phyloP scores from a whole-genome alignment of 1,140 invertebrate species.

The Harlomillsia oculata region DNA sequence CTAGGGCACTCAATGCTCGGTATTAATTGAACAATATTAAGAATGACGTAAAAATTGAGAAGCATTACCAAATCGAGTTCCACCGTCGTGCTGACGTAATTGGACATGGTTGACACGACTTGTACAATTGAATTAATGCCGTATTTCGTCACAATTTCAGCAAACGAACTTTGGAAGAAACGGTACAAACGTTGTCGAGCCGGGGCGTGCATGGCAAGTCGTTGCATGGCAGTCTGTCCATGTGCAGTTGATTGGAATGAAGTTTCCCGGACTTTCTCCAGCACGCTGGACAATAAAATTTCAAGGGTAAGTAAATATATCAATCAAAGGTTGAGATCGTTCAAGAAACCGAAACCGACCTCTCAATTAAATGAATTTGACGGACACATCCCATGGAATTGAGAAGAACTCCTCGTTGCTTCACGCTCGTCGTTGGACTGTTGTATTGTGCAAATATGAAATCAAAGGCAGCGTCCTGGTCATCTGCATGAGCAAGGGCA shows the following conservation, averaged over 20 bases:
- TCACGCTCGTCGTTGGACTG: neutral
- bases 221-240: neutral
- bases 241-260: neutral
- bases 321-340: no score
- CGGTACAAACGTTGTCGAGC: neutral
- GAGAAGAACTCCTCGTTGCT: neutral
- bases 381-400: constrained; percentile 7
- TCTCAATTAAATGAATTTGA: neutral
- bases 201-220: neutral
- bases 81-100: neutral
- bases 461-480: constrained; percentile 39
- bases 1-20: no score
- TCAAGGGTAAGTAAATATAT: no score
- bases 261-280: neutral
- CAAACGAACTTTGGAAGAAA: neutral
- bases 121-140: neutral
- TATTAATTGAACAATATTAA: neutral
- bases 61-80: neutral
- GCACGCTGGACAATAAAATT: neutral
- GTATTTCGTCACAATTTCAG: neutral
- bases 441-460: constrained; percentile 17
- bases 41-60: neutral
- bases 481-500: constrained; percentile 51
- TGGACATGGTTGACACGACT: neutral
- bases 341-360: no score